Evolutionary conservation across 2,888 invertebrate genomes (phyloP).

Genomic region (Hirtodrosophila confusa): DNA sequence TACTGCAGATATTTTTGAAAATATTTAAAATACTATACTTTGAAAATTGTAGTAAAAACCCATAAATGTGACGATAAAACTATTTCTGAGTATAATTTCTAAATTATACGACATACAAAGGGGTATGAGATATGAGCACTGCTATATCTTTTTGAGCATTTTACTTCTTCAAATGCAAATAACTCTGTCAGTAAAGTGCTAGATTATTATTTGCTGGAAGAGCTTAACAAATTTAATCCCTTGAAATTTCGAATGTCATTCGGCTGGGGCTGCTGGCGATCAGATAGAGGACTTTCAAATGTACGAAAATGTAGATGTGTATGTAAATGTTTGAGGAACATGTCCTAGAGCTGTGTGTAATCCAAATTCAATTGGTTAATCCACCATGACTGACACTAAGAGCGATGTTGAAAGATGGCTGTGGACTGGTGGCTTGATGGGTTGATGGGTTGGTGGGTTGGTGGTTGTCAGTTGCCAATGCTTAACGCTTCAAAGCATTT

Average conservation of each 20-base stretch:
- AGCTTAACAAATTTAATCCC: constrained; percentile 25
- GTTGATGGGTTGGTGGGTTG: not conserved
- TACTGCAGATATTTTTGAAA: no score
- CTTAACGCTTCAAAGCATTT: constrained; percentile 60
- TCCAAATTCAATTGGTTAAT: constrained; percentile 73
- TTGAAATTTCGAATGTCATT: constrained; percentile 31
- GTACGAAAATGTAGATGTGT: constrained; percentile 39
- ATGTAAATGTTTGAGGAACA: not conserved
- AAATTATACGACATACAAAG: no score
- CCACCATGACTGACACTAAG: constrained; percentile 58
- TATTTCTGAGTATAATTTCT: no score
- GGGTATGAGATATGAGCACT: no score
- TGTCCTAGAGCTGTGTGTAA: constrained; percentile 30
- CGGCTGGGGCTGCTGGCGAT: constrained; percentile 4
- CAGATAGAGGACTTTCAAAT: constrained; percentile 31
- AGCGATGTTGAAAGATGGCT: constrained; percentile 55
- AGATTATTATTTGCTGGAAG: no score
- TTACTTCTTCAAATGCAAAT: no score
- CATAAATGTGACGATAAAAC: no score
- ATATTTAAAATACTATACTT: no score
- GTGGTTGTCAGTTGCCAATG: constrained; percentile 2
- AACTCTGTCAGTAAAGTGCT: no score
- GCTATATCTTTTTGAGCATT: no score
- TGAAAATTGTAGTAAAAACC: no score
- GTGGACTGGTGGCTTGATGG: constrained; percentile 8